Percentiles rank a stretch among this genome's conserved stretches.
Evolutionary conservation across 2,797 vertebrate genomes (phyloP).

Genomic region (Paguma larvata): DNA sequence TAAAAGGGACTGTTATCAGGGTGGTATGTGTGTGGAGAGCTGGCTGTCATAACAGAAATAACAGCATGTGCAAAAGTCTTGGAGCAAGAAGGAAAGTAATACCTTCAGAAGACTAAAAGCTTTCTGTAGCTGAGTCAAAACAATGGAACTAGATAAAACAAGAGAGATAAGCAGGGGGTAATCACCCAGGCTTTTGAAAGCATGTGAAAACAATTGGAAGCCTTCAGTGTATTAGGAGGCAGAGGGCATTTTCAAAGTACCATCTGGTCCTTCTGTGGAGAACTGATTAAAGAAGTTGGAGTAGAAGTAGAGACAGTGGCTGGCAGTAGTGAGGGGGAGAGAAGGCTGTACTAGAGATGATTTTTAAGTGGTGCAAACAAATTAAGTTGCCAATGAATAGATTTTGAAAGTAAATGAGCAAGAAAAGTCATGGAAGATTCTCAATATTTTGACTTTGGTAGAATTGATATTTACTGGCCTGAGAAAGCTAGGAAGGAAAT

Average conservation of each 20-base stretch:
- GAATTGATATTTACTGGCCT: background rate
- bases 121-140: background rate
- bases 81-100: background rate
- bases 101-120: background rate
- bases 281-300: background rate
- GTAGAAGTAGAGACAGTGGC: background rate
- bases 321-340: background rate
- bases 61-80: background rate
- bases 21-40: background rate
- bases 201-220: background rate
- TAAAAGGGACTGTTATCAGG: background rate
- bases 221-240: background rate
- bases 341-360: background rate
- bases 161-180: background rate
- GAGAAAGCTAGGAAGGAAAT: background rate
- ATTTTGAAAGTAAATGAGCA: background rate
- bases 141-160: background rate
- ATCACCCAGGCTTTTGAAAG: background rate
- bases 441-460: background rate
- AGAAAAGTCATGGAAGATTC: background rate
- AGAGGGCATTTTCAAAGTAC: background rate
- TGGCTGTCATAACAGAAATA: background rate
- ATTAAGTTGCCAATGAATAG: background rate
- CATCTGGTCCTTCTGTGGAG: background rate
- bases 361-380: background rate